Evolutionary conservation across 2,888 invertebrate species (phyloP).

Genomic region (Palloptera scutellata): DNA sequence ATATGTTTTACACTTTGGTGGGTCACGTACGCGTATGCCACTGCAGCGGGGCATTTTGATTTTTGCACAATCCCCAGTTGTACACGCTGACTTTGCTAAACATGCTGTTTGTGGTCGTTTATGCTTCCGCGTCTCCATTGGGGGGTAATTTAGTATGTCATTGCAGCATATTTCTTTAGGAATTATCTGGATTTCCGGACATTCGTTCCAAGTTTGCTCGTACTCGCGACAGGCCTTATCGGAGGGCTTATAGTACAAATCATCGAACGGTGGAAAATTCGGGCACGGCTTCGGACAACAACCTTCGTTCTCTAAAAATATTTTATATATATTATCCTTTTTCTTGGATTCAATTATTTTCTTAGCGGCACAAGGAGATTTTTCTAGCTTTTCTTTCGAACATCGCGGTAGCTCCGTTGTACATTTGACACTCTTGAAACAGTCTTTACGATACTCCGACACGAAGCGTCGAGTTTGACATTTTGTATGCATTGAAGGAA

Average conservation of each 20-base stretch:
- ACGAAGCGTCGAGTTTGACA: too few relatives aligned
- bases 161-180: slow-evolving; percentile 48
- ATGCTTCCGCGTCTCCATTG: slow-evolving; percentile 26
- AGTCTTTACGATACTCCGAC: too few relatives aligned
- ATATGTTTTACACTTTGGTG: slow-evolving; percentile 37
- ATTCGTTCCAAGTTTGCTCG: slow-evolving; percentile 58
- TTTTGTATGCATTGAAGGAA: too few relatives aligned
- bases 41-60: slow-evolving; percentile 24
- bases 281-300: slow-evolving; percentile 13
- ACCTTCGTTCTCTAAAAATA: neutral
- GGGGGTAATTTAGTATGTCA: slow-evolving; percentile 36
- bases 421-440: too few relatives aligned
- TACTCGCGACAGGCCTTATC: slow-evolving; percentile 53
- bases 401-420: too few relatives aligned
- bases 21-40: slow-evolving; percentile 33
- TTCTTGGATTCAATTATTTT: too few relatives aligned
- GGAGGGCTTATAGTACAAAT: slow-evolving; percentile 55
- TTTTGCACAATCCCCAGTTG: slow-evolving; percentile 16
- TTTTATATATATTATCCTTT: too few relatives aligned
- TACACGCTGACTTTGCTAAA: slow-evolving; percentile 16
- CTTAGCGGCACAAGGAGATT: too few relatives aligned
- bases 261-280: slow-evolving; percentile 47
- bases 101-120: slow-evolving; percentile 26
- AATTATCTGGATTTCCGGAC: slow-evolving; percentile 47
- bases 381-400: too few relatives aligned